Evolutionary conservation across 2,888 invertebrate genomes (phyloP), one percentile per base, ranked within the genome.

Genomic region (Napeogenes sylphis): DNA sequence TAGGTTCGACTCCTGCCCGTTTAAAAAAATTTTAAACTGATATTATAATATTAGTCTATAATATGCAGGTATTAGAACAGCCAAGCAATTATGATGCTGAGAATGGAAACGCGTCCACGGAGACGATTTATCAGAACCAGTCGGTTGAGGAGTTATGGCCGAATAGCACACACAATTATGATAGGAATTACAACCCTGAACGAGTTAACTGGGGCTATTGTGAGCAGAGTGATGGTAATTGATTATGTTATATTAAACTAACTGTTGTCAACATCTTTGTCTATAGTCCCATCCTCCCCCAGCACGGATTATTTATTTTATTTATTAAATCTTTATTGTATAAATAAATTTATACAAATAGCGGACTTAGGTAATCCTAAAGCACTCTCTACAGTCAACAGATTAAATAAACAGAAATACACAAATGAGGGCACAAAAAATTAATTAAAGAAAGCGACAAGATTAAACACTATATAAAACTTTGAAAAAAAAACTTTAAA

Each of bases 91-190:
- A 73, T 60, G 89, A 88, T 68, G 71, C 75, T 0, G 84, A 87
- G 35, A 90, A 90, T 73, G 87, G 85, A 0, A 90, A 90, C 73
- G 73, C 80, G 1, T 84, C 87, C 0, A 81, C 84, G 0, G 86
- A 87, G 68, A 83, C 83, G 0, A 81, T 87, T 5, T 87, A 86
- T 69, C 82, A 81, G 67, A 84, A 84, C 68, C 75, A 78, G 0
- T 76, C 78, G 0, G 78, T 77, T 51, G 77, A 80, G 64, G 61
- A 78, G 65, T 73, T 82, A 69, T 78, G 78, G 61, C 68, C 73
- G 4, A 77, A 75, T 4, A 61, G 70, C 30, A 68, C 68, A 5
- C 72, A 74, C 12, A 45, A 62, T 3, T 71, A 76, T 47, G 67
- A 70, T 4, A 64, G 64, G 0, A 70, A 67, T 45, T 66, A 68